Evolutionary conservation across 2,888 invertebrate species (phyloP), one percentile per base, ranked within the genome.

Genomic region (Metellina segmentata): DNA sequence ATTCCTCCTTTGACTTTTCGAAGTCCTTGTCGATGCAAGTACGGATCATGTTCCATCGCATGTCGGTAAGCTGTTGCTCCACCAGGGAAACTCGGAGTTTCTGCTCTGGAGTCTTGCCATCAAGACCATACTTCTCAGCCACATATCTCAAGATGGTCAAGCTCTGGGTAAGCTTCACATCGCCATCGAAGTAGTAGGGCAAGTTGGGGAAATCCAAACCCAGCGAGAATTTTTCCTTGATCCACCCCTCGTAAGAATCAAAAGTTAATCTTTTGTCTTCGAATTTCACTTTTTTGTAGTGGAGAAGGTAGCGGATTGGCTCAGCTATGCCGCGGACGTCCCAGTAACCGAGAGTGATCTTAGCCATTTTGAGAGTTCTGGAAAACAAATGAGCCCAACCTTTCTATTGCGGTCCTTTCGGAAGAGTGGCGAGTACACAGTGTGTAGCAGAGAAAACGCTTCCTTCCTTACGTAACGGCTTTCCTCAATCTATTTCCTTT

Each of bases 201-300:
- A 85, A 19, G 19, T 82, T 82, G 20, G 83, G 83, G 19, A 83
- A 83, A 52, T 83, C 83, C 53, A 83, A 52, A 6, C 74, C 74
- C 52, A 83, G 20, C 4, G 51, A 19, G 34, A 74, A 74, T 52
- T 83, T 83, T 16, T 83, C 83, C 48, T 51, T 74, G 53, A 72
- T 51, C 83, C 74, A 83, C 0, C 20, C 71, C 11, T 71, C 71
- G 16, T 34, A 34, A 34, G 1, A 34, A 34, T 34, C 34, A 34
- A 34, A 34, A 34, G 34, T 34, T 34, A 34, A 49, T 7, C 77
- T 11, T n/a, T 77, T 77, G 13, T 82, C 71, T n/a, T 82, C 71
- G 13, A 82, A 82, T 48, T 82, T 49, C 82, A 82, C 82, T 11
- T 82, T 82, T 51, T 72, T 72, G 13, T 52, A 82, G 16, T 72